Conservation (phyloP, 2,113 vertebrate genomes). For the Dinomys branickii region DNA sequence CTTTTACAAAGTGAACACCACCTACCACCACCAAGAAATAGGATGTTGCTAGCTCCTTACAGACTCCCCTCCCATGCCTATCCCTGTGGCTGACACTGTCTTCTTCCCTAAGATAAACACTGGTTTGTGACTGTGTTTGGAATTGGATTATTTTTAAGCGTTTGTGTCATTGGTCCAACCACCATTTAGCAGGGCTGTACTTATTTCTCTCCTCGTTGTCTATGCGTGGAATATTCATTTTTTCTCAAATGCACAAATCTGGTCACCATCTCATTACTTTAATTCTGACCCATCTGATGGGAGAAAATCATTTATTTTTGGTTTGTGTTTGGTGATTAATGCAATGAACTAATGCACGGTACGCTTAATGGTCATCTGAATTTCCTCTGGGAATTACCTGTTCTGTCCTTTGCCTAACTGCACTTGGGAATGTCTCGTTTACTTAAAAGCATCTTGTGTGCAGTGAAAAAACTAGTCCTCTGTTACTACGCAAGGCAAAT, state of each 20-base stretch:
- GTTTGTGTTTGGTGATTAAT: background rate
- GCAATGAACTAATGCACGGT: background rate
- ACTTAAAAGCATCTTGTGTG: background rate
- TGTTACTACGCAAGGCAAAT: background rate
- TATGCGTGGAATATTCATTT: fast-evolving
- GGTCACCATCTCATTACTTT: background rate
- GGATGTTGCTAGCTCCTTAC: no score
- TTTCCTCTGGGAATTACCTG: background rate
- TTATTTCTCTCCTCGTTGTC: background rate
- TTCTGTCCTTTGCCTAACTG: no score
- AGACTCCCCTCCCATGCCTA: background rate
- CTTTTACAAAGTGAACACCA: background rate
- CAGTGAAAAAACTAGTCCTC: background rate
- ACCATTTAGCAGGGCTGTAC: background rate
- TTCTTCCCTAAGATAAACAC: background rate
- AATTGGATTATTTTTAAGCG: background rate
- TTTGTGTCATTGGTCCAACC: background rate
- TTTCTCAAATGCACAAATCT: background rate
- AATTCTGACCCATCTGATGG: background rate
- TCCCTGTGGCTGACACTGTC: no score
- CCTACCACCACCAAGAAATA: background rate
- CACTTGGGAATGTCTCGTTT: background rate
- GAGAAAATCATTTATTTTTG: background rate
- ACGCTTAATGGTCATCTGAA: background rate
- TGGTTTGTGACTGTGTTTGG: background rate